Base-by-base conservation (phyloP, 1,140 invertebrate genomes). In the Phthorimaea operculella region DNA sequence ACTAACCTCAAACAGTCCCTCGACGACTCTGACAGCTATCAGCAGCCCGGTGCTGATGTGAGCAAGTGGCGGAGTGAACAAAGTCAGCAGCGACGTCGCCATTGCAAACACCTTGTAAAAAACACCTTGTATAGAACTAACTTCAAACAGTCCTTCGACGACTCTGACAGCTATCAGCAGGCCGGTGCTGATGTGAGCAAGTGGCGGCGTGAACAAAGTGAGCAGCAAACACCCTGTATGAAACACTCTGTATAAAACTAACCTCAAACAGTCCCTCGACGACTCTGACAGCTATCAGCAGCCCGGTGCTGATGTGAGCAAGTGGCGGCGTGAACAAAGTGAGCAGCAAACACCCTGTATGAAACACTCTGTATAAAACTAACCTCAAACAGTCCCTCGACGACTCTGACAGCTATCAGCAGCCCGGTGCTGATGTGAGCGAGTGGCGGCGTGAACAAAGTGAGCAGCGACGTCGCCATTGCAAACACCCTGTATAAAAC, bases 1-100 rank as follows among this genome's bases (percentile, higher is more conserved):
- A n/a, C n/a, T n/a, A n/a, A 95, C 94, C 89, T 97, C 95, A 76
- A 93, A 96, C 36, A 98, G 76, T 47, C 96, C 96, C 85, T 97
- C 94, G 17, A 96, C 74, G n/a, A 97, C 90, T 63, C 96, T 85
- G 0, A 96, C 86, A 3, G 88, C 86, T 17, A 98, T 84, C 0
- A 98, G 87, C 6, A 93, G 71, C 42, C 88, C 90, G 1, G 92
- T 88, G 61, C 90, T 93, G 39, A 88, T 87, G 65, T 90, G 88
- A 0, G 93, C n/a, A n/a, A n/a, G n/a, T n/a, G n/a, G n/a, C n/a
- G n/a, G n/a, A n/a, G n/a, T n/a, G n/a, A n/a, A n/a, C n/a, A n/a
- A n/a, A n/a, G n/a, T n/a, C n/a, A n/a, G n/a, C n/a, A n/a, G n/a
- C n/a, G n/a, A n/a, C n/a, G n/a, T n/a, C n/a, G n/a, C n/a, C n/a